Evolutionary conservation across 92 coral and sea anemone genomes (phyloP), one percentile per base, ranked within the genome.

Genomic region (Umimayanthus kanabou): DNA sequence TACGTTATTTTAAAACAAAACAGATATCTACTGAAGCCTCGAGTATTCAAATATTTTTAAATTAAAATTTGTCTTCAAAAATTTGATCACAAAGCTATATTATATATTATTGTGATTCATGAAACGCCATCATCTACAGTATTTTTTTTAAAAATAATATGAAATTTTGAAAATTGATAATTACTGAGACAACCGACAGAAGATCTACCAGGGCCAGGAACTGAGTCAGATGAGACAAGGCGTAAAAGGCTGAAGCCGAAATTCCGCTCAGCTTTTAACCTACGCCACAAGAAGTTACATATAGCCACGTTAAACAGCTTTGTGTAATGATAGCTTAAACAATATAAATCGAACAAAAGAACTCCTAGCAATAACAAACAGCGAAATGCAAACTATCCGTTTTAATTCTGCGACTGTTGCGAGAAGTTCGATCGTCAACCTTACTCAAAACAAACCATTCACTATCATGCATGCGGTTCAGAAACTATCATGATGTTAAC

Each of bases 231-330:
- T 9, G 37, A 7, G 74, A 14, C 28, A 15, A 71, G 77, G 77
- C 45, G 77, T 73, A 45, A 45, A 73, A 30, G 53, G 79, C 79
- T 75, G 79, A 75, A 39, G 53, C 79, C 53, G 5, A 15, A 18
- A 43, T 37, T 75, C 43, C 26, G 78, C 78, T 42, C 23, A 57
- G 66, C 66, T 57, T 57, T 57, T 23, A 25, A 20, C n/a, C 69
- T 53, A 18, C 2, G 58, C 58, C 14, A 53, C 58, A 53, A 53
- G 58, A 61, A 61, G 69, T 25, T 18, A 61, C 7, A 61, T 22
- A 25, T 20, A 1, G 8, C 7, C 69, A 15, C 0, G 65, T 57
- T 47, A 47, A 47, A 47, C 65, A 57, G 65, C 23, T 14, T 2
- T 47, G 50, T 47, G 7, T 61, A 61, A 18, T 61, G 69, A 61